phyloP scores from a whole-genome alignment of 2,797 vertebrate species.

The Paratrypauchen microcephalus region DNA sequence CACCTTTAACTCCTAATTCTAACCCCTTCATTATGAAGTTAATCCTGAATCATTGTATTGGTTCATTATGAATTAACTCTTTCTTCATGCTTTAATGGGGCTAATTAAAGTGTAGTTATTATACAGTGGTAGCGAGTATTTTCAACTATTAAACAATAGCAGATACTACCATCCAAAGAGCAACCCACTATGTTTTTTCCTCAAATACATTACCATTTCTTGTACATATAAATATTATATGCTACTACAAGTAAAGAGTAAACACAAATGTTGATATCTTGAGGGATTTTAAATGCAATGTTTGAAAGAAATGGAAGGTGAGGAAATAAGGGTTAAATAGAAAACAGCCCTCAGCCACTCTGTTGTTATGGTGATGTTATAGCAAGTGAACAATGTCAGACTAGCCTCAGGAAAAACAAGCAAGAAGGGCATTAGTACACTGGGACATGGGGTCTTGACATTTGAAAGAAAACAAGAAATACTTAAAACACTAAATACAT shows the following conservation, averaged over 20 bases:
- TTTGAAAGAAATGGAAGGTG: slow-evolving; percentile 10
- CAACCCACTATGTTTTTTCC: neutral
- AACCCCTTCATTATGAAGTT: too few relatives aligned
- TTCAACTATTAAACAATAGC: neutral
- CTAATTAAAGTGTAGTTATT: too few relatives aligned
- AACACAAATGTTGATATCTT: neutral
- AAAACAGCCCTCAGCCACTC: slow-evolving; percentile 5
- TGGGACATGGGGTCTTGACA: neutral
- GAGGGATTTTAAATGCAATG: neutral
- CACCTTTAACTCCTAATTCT: too few relatives aligned
- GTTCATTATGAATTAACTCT: too few relatives aligned
- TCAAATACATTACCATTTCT: neutral
- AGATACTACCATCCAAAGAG: neutral
- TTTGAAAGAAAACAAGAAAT: neutral
- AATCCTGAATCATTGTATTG: too few relatives aligned
- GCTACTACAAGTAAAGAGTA: too few relatives aligned
- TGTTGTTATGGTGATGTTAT: slow-evolving; percentile 6
- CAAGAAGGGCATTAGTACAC: neutral
- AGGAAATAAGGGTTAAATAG: neutral
- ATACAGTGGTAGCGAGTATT: too few relatives aligned
- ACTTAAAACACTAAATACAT: neutral
- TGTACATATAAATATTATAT: too few relatives aligned
- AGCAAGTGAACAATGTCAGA: slow-evolving; percentile 1
- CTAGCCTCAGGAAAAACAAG: neutral
- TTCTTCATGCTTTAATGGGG: too few relatives aligned